Conservation (phyloP, 2,113 vertebrate species). For the Hippocampus guttulatus region DNA sequence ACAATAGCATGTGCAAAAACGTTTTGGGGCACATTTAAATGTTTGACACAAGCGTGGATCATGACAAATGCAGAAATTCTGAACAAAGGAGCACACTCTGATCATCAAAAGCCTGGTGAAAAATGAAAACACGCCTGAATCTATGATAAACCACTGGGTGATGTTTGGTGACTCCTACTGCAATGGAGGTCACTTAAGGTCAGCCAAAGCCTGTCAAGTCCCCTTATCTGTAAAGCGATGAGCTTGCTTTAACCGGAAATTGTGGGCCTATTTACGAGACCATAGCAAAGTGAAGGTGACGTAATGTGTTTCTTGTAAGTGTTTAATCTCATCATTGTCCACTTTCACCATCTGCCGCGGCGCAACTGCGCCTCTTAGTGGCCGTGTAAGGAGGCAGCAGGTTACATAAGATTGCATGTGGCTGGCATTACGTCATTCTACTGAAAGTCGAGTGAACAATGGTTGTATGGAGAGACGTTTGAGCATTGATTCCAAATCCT, state of each 20-base stretch:
- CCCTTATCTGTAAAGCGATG: conserved; percentile 11
- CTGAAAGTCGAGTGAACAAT: neutral
- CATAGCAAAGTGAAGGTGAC: conserved; percentile 35
- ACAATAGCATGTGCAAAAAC: conserved; percentile 16
- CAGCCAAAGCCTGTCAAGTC: conserved; percentile 14
- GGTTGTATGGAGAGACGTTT: neutral
- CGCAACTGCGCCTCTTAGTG: conserved; percentile 65
- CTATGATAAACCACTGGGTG: conserved; percentile 41
- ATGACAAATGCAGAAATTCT: conserved; percentile 1
- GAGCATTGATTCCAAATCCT: neutral
- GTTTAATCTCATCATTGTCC: conserved; percentile 49
- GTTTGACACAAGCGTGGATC: conserved; percentile 7
- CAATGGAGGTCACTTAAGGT: conserved; percentile 27
- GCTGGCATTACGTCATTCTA: conserved; percentile 50
- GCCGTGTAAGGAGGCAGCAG: conserved; percentile 26
- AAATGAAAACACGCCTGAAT: conserved; percentile 46
- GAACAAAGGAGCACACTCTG: neutral
- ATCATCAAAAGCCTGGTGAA: neutral
- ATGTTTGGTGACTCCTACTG: conserved; percentile 38
- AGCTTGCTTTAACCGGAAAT: conserved; percentile 1
- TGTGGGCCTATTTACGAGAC: neutral
- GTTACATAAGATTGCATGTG: conserved; percentile 49
- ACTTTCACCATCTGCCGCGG: conserved; percentile 33
- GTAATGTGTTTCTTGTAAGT: conserved; percentile 61
- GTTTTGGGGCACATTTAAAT: conserved; percentile 45